Percentiles rank a stretch among this genome's conserved stretches.
Evolutionary conservation across 2,797 vertebrate genomes (phyloP).

Genomic region (Scleropages formosus): DNA sequence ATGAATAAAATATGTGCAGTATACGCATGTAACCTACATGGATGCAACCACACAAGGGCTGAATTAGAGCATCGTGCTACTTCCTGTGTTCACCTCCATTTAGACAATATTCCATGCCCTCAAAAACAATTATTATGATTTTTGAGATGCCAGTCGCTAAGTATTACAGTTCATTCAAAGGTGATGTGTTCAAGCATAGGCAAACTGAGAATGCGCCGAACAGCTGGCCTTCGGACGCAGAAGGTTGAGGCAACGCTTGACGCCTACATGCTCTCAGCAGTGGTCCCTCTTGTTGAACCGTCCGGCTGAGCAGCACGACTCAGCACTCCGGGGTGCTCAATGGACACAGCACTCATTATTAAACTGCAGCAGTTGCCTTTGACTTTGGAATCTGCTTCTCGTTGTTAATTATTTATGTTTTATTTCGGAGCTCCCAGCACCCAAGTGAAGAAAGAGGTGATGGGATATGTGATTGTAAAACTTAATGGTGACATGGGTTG

Average conservation of each 20-base stretch:
- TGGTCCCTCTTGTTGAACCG: constrained; percentile 57
- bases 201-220: not conserved
- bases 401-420: constrained; percentile 99
- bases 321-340: constrained; percentile 27
- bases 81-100: constrained; percentile 38
- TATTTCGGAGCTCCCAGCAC: constrained; percentile 97
- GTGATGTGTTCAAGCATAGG: constrained; percentile 31
- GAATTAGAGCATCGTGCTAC: constrained; percentile 20
- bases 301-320: constrained; percentile 49
- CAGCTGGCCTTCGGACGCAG: not conserved
- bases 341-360: constrained; percentile 88
- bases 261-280: constrained; percentile 13
- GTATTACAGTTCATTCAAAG: constrained; percentile 64
- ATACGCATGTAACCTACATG: constrained; percentile 29
- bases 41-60: not conserved
- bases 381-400: constrained; percentile 93
- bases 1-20: constrained; percentile 65
- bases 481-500: constrained; percentile 86
- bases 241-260: not conserved
- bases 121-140: constrained; percentile 67
- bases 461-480: constrained; percentile 86
- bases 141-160: constrained; percentile 64
- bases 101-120: constrained; percentile 47
- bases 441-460: constrained; percentile 91
- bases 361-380: constrained; percentile 89